phyloP scores from a whole-genome alignment of 2,113 vertebrate genomes.

The Hippocampus barbouri region DNA sequence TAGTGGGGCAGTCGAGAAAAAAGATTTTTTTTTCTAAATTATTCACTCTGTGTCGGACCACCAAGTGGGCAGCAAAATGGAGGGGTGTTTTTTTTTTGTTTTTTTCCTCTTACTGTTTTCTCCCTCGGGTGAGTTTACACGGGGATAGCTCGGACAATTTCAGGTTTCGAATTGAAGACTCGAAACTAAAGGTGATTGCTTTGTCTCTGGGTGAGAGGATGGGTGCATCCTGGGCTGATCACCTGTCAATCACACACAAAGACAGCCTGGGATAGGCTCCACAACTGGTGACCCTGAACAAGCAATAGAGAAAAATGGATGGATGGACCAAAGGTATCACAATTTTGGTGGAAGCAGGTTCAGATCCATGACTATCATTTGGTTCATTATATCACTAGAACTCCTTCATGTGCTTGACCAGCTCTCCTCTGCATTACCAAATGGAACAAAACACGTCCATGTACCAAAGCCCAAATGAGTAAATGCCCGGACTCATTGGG shows the following conservation, averaged over 20 bases:
- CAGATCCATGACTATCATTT: background rate
- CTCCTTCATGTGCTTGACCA: background rate
- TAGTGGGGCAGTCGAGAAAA: conserved; percentile 26
- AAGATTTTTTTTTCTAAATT: conserved; percentile 43
- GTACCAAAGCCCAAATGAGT: background rate
- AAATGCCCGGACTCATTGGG: background rate
- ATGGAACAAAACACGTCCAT: background rate
- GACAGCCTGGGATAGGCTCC: background rate
- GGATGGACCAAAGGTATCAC: background rate
- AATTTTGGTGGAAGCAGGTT: background rate
- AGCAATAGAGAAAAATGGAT: background rate
- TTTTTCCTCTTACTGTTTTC: conserved; percentile 6
- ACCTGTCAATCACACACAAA: background rate
- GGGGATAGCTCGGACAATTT: background rate
- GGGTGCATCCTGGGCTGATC: background rate
- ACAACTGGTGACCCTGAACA: background rate
- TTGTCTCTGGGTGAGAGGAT: conserved; percentile 5
- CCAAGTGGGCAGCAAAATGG: conserved; percentile 1
- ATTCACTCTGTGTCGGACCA: conserved; percentile 30
- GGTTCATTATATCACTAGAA: background rate
- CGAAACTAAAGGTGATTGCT: background rate
- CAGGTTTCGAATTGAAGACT: background rate
- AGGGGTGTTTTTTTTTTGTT: conserved; percentile 26
- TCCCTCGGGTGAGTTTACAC: background rate
- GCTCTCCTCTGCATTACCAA: background rate